These are phyloP conservation scores for Schizopygopsis malacanthus DNA, from an alignment of 2,797 vertebrate genomes.

Conservation along the genomic window DNA sequence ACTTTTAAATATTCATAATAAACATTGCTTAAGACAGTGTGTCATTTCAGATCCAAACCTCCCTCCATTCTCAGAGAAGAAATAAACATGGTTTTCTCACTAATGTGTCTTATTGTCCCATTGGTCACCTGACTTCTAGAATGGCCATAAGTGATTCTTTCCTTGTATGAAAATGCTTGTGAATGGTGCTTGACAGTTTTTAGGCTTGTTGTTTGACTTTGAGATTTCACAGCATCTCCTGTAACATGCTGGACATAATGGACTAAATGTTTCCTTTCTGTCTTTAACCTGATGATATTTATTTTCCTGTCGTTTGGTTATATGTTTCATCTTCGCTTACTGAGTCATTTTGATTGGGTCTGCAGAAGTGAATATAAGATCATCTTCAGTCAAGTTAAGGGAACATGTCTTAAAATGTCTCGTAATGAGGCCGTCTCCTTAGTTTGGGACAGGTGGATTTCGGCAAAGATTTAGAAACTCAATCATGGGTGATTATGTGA, in stretches of 20 bases:
- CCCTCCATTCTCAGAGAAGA: constrained; percentile 4
- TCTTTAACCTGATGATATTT: constrained; percentile 20
- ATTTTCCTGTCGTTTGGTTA: neutral
- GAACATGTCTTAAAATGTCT: constrained; percentile 30
- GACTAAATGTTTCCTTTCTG: constrained; percentile 10
- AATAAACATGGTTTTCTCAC: constrained; percentile 25
- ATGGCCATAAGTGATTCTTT: neutral
- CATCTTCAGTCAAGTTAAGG: neutral
- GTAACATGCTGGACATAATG: constrained; percentile 6
- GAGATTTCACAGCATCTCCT: neutral
- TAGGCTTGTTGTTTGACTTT: constrained; percentile 17
- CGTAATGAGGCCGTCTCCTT: constrained; percentile 13
- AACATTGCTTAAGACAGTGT: neutral
- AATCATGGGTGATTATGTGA: neutral
- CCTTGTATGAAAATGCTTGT: constrained; percentile 7
- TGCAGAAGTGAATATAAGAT: constrained; percentile 1
- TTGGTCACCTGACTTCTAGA: neutral
- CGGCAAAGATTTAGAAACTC: constrained; percentile 13
- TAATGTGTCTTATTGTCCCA: constrained; percentile 23
- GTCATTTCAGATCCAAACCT: constrained; percentile 37
- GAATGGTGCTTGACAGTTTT: constrained; percentile 28
- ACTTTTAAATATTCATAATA: neutral
- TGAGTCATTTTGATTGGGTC: constrained; percentile 8
- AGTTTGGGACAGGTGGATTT: constrained; percentile 25
- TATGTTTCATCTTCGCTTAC: constrained; percentile 19